Evolutionary conservation across 2,888 invertebrate genomes (phyloP).

Genomic region (Linyphia triangularis): DNA sequence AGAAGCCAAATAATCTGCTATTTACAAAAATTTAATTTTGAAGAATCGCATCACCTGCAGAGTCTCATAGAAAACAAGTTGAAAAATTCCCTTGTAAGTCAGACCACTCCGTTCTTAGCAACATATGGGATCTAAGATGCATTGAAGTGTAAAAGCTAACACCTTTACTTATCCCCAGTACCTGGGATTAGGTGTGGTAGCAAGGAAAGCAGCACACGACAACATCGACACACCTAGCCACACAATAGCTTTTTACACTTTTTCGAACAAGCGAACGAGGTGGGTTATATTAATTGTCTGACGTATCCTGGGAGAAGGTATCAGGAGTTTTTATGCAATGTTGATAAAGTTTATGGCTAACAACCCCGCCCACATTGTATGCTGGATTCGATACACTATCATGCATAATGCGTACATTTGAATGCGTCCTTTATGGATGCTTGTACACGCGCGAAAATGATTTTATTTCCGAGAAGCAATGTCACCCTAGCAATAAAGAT

Average conservation of each 20-base stretch:
- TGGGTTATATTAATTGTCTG: slow-evolving; percentile 14
- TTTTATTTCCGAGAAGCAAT: slow-evolving; percentile 6
- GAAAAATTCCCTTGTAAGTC: neutral
- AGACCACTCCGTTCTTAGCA: neutral
- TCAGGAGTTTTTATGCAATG: slow-evolving; percentile 39
- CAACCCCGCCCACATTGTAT: slow-evolving; percentile 34
- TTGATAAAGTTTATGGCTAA: slow-evolving; percentile 48
- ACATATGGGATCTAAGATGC: neutral
- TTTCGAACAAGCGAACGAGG: neutral
- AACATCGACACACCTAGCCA: slow-evolving; percentile 48
- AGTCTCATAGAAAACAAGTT: neutral
- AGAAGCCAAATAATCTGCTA: no score
- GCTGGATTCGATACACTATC: slow-evolving; percentile 30
- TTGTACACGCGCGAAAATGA: neutral
- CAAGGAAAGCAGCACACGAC: slow-evolving; percentile 8
- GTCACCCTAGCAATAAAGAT: slow-evolving; percentile 13
- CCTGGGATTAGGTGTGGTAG: slow-evolving; percentile 13
- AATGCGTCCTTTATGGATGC: neutral
- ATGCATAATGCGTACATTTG: slow-evolving; percentile 7
- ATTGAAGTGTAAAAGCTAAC: neutral
- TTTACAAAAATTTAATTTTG: neutral
- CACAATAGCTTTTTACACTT: slow-evolving; percentile 34
- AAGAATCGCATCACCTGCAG: neutral
- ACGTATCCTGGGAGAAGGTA: neutral
- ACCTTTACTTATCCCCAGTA: neutral